phyloP scores from a whole-genome alignment of 2,113 vertebrate species.

The Cavia porcellus region DNA sequence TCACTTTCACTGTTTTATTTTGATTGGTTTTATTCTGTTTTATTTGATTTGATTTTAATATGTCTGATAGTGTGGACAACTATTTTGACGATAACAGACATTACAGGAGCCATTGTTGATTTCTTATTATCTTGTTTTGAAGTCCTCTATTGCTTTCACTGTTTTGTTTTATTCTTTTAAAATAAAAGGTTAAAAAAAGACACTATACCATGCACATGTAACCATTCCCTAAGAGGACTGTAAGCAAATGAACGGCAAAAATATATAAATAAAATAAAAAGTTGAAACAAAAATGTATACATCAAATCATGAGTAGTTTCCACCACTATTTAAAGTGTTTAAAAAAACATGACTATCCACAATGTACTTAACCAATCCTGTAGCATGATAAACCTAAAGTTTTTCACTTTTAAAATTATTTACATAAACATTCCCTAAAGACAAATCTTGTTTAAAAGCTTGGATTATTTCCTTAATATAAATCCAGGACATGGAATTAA shows the following conservation, averaged over 20 bases:
- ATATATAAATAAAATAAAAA: background rate
- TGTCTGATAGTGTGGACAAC: no score
- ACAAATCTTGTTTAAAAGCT: slow-evolving; percentile 17
- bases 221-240: background rate
- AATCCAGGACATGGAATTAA: background rate
- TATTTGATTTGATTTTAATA: no score
- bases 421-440: background rate
- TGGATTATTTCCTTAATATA: background rate
- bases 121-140: no score
- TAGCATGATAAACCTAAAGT: slow-evolving; percentile 13
- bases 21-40: no score
- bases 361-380: background rate
- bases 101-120: no score
- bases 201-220: background rate
- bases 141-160: no score
- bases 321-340: background rate
- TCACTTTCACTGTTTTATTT: no score
- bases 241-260: background rate
- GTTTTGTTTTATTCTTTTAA: no score
- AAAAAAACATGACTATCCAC: background rate
- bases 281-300: background rate
- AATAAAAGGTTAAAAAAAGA: background rate
- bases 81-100: no score
- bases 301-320: background rate
- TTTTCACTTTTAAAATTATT: background rate